These are phyloP conservation scores for Neoitamus cyanurus DNA, from an alignment of 2,888 invertebrate genomes.

Conservation along the genomic window DNA sequence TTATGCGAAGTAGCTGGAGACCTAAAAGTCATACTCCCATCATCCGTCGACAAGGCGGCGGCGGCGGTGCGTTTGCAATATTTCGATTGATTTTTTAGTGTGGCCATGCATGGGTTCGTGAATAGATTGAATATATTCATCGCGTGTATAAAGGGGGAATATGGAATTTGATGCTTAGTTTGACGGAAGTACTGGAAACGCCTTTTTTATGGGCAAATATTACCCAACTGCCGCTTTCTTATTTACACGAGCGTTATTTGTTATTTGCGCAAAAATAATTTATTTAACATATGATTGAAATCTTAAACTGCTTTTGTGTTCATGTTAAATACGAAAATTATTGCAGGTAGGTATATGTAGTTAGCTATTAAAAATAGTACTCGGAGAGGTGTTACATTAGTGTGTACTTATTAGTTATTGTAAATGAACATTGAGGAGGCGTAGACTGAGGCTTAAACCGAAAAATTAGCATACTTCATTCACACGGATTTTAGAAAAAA, in stretches of 20 bases:
- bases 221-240: background rate
- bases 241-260: background rate
- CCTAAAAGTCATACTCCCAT: background rate
- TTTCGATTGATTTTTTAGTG: background rate
- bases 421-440: too few species aligned
- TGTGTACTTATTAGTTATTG: too few species aligned
- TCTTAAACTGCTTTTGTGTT: background rate
- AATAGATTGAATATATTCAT: constrained; percentile 1
- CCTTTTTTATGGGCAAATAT: background rate
- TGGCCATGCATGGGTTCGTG: background rate
- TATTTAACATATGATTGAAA: background rate
- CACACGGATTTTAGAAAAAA: too few species aligned
- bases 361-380: too few species aligned
- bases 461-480: too few species aligned
- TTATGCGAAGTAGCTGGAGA: background rate
- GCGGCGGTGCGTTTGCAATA: background rate
- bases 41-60: background rate
- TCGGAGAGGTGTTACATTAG: too few species aligned
- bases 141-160: background rate
- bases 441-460: too few species aligned
- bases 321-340: too few species aligned
- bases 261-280: background rate
- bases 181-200: background rate
- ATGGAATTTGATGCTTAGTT: background rate
- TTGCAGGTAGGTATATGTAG: too few species aligned